Conservation (phyloP, 2,797 vertebrate genomes). For the Acrocephalus scirpaceus region DNA sequence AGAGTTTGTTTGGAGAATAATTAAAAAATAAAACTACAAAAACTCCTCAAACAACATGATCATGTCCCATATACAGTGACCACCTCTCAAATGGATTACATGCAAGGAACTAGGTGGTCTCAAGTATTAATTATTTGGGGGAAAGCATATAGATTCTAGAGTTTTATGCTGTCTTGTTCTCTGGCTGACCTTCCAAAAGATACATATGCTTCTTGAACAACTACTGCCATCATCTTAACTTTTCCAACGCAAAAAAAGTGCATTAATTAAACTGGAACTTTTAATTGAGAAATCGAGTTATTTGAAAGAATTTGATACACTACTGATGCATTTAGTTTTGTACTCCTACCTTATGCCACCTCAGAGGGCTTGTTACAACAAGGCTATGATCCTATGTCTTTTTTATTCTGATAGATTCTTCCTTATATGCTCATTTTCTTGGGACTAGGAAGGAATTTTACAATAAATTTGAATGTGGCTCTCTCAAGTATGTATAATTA, state of each 20-base stretch:
- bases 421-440: neutral
- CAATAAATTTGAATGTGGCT: neutral
- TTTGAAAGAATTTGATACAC: neutral
- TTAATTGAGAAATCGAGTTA: neutral
- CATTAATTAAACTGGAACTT: neutral
- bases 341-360: too few species aligned
- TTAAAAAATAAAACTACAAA: neutral
- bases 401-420: neutral
- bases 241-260: neutral
- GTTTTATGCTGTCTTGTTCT: neutral
- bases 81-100: neutral
- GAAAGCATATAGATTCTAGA: neutral
- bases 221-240: neutral
- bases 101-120: neutral
- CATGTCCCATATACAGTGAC: neutral
- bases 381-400: neutral
- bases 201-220: neutral
- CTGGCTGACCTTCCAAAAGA: neutral
- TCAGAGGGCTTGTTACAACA: neutral
- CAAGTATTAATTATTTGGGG: neutral
- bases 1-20: neutral
- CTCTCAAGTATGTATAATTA: neutral
- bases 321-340: neutral
- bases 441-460: neutral
- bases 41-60: neutral